Conservation (phyloP, 2,888 invertebrate genomes). For the Blastobasis adustella region DNA sequence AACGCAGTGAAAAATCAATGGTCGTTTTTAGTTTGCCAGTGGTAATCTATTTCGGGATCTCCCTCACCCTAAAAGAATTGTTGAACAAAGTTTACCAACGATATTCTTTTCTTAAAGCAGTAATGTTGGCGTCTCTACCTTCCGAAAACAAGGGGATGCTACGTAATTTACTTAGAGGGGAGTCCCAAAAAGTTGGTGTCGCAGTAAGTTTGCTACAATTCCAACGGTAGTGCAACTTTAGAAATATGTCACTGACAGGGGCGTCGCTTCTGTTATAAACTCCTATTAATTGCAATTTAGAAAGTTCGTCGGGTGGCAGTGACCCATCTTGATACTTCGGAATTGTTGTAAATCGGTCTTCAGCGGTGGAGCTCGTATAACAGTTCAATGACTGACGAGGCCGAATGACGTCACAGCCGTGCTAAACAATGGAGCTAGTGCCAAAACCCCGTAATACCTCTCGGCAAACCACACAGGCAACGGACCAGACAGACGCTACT, state of each 20-base stretch:
- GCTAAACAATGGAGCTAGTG: background rate
- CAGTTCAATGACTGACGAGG: constrained; percentile 5
- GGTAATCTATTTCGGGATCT: too few species aligned
- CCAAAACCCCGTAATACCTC: background rate
- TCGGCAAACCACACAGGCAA: background rate
- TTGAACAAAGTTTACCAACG: too few species aligned
- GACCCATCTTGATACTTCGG: constrained; percentile 7
- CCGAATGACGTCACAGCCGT: background rate
- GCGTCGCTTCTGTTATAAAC: background rate
- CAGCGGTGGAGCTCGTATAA: too few species aligned
- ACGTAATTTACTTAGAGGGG: too few species aligned
- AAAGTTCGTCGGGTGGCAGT: constrained; percentile 9
- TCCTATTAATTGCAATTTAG: constrained; percentile 2
- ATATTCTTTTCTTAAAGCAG: too few species aligned
- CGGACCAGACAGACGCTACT: background rate
- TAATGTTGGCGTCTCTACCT: too few species aligned
- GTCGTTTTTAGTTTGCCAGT: too few species aligned
- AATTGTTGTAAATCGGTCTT: background rate
- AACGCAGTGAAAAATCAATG: too few species aligned
- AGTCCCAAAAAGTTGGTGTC: too few species aligned
- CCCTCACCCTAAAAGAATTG: too few species aligned
- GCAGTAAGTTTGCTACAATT: background rate
- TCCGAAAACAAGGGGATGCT: too few species aligned
- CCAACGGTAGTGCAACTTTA: background rate
- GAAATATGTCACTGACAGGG: background rate